These are phyloP conservation scores for Cnemophilus loriae DNA, from an alignment of 2,113 vertebrate species.

Conservation along the genomic window DNA sequence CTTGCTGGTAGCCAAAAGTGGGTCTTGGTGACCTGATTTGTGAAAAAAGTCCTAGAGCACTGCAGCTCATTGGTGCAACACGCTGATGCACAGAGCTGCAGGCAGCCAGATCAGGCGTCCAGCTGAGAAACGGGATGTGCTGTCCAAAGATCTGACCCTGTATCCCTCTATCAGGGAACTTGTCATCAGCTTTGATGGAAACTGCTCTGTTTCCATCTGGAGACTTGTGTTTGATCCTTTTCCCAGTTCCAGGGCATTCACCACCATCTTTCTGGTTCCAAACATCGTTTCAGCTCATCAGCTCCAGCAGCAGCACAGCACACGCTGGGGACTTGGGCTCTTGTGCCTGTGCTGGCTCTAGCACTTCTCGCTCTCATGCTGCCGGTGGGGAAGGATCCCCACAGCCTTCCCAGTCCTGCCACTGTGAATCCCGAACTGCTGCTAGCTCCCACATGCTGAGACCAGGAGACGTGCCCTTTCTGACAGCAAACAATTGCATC, in stretches of 20 bases:
- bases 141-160: not conserved
- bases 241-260: not conserved
- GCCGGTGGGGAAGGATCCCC: rapidly evolving
- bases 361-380: not conserved
- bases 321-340: not conserved
- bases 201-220: not conserved
- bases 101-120: not conserved
- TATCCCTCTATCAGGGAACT: not conserved
- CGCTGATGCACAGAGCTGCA: not conserved
- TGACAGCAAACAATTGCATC: not conserved
- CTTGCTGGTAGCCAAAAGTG: not conserved
- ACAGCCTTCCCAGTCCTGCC: not conserved
- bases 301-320: not conserved
- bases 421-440: not conserved
- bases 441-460: not conserved
- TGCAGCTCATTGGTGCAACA: not conserved
- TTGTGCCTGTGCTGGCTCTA: not conserved
- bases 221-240: not conserved
- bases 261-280: not conserved
- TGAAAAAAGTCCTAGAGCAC: not conserved
- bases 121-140: not conserved
- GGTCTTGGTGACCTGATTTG: not conserved
- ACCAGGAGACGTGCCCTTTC: not conserved
- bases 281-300: not conserved
- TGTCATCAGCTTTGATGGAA: not conserved